Evolutionary conservation across 2,888 invertebrate species (phyloP).

Genomic region (Pammene fasciana): DNA sequence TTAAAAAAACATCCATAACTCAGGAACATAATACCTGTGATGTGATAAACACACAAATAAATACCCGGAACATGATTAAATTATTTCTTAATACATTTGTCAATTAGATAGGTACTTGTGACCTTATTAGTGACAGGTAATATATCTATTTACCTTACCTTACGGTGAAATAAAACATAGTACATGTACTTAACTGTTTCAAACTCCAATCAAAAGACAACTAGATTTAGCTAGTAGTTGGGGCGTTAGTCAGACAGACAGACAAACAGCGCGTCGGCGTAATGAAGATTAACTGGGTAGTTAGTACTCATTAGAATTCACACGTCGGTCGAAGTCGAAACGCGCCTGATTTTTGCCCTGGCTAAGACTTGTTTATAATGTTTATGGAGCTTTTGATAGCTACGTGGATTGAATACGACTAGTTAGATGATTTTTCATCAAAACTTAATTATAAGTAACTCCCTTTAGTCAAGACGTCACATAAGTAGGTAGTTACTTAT

Average conservation of each 20-base stretch:
- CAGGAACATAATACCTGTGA: too few species aligned
- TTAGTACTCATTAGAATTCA: constrained; percentile 39
- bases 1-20: too few species aligned
- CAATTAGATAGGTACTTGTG: too few species aligned
- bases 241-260: constrained; percentile 33
- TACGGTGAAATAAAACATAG: constrained; percentile 11
- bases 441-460: too few species aligned
- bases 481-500: too few species aligned
- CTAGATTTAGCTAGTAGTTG: constrained; percentile 27
- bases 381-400: constrained; percentile 14
- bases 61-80: too few species aligned
- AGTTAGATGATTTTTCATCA: not conserved
- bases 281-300: constrained; percentile 42
- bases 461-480: too few species aligned
- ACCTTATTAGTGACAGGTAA: too few species aligned
- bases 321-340: constrained; percentile 23
- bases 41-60: too few species aligned
- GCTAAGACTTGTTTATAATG: constrained; percentile 15
- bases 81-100: too few species aligned
- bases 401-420: not conserved
- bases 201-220: constrained; percentile 31
- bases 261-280: constrained; percentile 30
- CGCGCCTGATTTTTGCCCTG: constrained; percentile 5
- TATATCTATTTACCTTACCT: not conserved
- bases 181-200: constrained; percentile 18